Conservation (phyloP, 1,140 invertebrate genomes). For the Drosophila burlai region DNA sequence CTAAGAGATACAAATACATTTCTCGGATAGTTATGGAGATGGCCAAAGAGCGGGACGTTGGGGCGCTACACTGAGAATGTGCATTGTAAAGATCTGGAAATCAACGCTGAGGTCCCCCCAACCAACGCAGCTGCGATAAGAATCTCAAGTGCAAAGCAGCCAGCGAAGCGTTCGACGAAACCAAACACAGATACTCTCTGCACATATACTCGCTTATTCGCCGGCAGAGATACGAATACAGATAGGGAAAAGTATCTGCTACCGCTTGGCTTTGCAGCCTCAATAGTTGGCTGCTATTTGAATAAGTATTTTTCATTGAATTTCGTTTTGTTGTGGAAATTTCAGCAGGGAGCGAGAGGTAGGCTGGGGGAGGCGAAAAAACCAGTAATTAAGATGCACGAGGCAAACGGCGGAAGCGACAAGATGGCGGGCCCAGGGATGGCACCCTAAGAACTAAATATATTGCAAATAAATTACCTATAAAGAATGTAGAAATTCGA, state of each 20-base stretch:
- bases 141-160: constrained; percentile 82
- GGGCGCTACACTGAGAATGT: constrained; percentile 33
- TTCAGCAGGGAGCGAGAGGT: constrained; percentile 32
- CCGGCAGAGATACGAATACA: constrained; percentile 31
- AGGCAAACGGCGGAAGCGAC: constrained; percentile 78
- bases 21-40: constrained; percentile 12
- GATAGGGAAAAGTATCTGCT: constrained; percentile 47
- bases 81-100: constrained; percentile 78
- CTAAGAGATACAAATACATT: constrained; percentile 24
- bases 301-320: constrained; percentile 83
- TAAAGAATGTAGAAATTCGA: not conserved
- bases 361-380: constrained; percentile 29
- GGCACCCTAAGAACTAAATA: not conserved
- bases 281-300: constrained; percentile 75
- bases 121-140: constrained; percentile 54
- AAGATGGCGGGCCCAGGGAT: constrained; percentile 56
- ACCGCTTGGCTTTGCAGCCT: constrained; percentile 77
- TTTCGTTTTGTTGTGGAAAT: constrained; percentile 80
- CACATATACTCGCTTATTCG: not conserved
- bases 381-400: constrained; percentile 78
- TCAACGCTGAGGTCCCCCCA: constrained; percentile 63
- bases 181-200: constrained; percentile 46
- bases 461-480: not conserved
- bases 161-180: constrained; percentile 78
- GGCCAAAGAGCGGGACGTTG: not conserved